Percentiles rank a stretch among this genome's conserved stretches.
phyloP scores from a whole-genome alignment of 2,888 invertebrate species.

The Chrysina gloriosa region DNA sequence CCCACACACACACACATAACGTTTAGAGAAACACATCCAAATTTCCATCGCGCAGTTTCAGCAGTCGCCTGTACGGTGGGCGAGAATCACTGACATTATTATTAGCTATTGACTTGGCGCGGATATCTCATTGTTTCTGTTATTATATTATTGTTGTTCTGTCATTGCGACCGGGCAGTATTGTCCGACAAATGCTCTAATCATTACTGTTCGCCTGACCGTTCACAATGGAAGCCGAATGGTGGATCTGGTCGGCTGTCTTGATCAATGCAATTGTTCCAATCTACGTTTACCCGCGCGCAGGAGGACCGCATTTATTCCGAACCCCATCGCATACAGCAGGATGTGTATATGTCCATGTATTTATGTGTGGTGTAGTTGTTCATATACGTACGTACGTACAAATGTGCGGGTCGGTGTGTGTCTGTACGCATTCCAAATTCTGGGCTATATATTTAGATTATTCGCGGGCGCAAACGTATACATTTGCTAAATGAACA shows the following conservation, averaged over 20 bases:
- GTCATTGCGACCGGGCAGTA: slow-evolving; percentile 50
- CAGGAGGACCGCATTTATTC: not conserved
- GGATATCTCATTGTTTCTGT: slow-evolving; percentile 56
- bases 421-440: not conserved
- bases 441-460: not conserved
- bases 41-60: slow-evolving; percentile 49
- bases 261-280: slow-evolving; percentile 28
- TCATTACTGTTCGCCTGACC: not conserved
- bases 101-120: slow-evolving; percentile 56
- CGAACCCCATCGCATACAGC: too few species aligned
- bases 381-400: not conserved
- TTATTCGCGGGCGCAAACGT: not conserved
- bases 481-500: slow-evolving; percentile 7
- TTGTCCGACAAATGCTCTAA: slow-evolving; percentile 28
- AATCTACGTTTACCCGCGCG: not conserved
- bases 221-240: slow-evolving; percentile 1
- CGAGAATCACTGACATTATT: slow-evolving; percentile 52
- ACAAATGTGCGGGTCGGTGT: not conserved
- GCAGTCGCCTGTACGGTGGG: not conserved
- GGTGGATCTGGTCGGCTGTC: slow-evolving; percentile 3
- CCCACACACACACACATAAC: slow-evolving; percentile 35
- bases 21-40: slow-evolving; percentile 48
- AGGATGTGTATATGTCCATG: not conserved
- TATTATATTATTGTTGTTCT: slow-evolving; percentile 55
- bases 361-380: not conserved